A percentile compares a stretch with the other conserved stretches of the same genome.
phyloP scores from a whole-genome alignment of 2,113 vertebrate species.

The Mungos mungo region DNA sequence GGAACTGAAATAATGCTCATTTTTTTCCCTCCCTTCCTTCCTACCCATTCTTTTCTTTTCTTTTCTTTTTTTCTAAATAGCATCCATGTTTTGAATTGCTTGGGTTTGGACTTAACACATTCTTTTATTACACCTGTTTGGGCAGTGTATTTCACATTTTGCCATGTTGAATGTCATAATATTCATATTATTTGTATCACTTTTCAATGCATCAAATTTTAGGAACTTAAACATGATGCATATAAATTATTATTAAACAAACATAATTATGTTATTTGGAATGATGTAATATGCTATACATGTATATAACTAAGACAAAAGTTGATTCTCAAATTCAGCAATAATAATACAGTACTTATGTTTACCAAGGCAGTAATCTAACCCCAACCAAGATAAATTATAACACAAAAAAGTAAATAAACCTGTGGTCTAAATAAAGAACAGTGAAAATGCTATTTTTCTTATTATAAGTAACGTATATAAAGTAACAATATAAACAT shows the following conservation, averaged over 20 bases:
- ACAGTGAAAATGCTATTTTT: background rate
- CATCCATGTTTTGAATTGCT: background rate
- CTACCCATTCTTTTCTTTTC: background rate
- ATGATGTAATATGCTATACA: background rate
- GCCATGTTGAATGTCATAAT: slow-evolving; percentile 8
- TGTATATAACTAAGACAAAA: background rate
- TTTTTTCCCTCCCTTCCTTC: background rate
- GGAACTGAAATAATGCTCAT: background rate
- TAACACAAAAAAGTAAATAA: slow-evolving; percentile 24
- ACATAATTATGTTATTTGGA: background rate
- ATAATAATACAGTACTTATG: background rate
- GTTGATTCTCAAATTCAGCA: slow-evolving; percentile 20
- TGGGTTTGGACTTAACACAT: slow-evolving; percentile 32
- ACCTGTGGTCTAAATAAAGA: background rate
- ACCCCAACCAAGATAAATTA: background rate
- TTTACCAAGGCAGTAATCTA: slow-evolving; percentile 39
- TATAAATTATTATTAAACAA: background rate
- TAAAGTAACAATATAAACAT: background rate
- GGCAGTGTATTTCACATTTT: slow-evolving; percentile 44
- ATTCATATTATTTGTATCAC: background rate
- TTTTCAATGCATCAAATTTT: background rate
- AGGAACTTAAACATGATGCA: background rate
- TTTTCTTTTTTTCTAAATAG: background rate
- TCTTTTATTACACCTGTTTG: background rate
- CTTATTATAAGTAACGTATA: slow-evolving; percentile 15